These are phyloP conservation scores for Rhinoraja longicauda DNA, from an alignment of 2,797 vertebrate species.

Conservation along the genomic window DNA sequence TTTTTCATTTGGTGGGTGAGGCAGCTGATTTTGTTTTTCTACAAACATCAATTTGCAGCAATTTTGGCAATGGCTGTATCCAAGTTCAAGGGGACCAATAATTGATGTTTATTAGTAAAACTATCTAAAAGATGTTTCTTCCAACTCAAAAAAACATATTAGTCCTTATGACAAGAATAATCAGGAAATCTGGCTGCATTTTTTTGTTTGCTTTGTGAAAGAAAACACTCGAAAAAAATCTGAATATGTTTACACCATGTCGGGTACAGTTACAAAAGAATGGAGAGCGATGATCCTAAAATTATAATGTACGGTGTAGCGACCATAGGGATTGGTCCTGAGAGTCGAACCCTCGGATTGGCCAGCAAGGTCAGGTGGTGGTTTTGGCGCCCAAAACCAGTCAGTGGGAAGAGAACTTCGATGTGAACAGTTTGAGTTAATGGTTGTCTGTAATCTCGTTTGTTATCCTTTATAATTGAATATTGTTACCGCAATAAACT, in stretches of 20 bases:
- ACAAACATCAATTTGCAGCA: neutral
- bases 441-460: too few species aligned
- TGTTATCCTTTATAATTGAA: too few species aligned
- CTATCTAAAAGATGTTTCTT: too few species aligned
- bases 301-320: neutral
- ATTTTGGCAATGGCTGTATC: neutral
- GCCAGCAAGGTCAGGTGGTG: too few species aligned
- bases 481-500: too few species aligned
- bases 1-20: neutral
- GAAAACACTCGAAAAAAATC: too few species aligned
- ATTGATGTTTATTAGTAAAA: neutral
- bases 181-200: neutral
- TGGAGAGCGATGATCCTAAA: neutral
- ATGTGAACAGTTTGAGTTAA: too few species aligned
- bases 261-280: neutral
- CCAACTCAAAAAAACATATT: neutral
- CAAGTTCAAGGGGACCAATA: neutral
- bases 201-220: neutral
- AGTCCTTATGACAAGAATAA: neutral
- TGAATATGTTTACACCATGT: neutral
- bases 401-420: too few species aligned
- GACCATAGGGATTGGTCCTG: too few species aligned
- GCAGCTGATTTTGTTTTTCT: neutral
- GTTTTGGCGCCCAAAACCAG: too few species aligned
- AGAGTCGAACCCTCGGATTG: too few species aligned